Conservation (phyloP, 2,797 vertebrate genomes). For the Microchirus variegatus region DNA sequence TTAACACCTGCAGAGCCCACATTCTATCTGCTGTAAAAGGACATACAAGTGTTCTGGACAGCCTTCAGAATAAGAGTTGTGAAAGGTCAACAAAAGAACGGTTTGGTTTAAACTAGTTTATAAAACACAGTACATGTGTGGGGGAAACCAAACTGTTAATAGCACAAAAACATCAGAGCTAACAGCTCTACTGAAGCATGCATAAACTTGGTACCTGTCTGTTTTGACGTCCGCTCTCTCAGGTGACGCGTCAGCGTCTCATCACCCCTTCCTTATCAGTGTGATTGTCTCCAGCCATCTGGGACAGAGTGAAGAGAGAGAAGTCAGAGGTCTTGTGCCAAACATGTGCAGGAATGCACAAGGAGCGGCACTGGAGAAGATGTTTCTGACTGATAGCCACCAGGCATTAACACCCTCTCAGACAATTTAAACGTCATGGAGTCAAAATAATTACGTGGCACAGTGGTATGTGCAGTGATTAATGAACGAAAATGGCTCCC, state of each 20-base stretch:
- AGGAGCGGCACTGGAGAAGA: constrained; percentile 18
- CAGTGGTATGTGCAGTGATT: constrained; percentile 25
- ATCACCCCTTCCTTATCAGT: constrained; percentile 36
- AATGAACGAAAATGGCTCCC: constrained; percentile 29
- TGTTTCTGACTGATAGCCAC: constrained; percentile 25
- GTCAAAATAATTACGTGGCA: constrained; percentile 55
- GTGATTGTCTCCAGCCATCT: constrained; percentile 32
- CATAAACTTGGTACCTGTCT: constrained; percentile 14
- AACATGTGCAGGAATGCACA: constrained; percentile 63
- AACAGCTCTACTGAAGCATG: constrained; percentile 12
- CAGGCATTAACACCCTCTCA: constrained; percentile 44
- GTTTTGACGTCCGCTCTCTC: constrained; percentile 49
- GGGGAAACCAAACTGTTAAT: constrained; percentile 6
- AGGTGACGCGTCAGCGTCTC: constrained; percentile 40
- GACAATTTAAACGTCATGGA: constrained; percentile 60
- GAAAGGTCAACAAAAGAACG: too few relatives aligned
- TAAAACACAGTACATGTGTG: not conserved
- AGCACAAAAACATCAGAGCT: not conserved
- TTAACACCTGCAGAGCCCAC: constrained; percentile 67
- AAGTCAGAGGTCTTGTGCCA: constrained; percentile 50
- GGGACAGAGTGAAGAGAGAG: constrained; percentile 45
- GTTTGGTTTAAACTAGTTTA: not conserved
- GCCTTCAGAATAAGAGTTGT: too few relatives aligned
- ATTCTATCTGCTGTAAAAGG: constrained; percentile 68
- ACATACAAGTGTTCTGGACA: not conserved